phyloP scores from a whole-genome alignment of 37 sponge, comb jelly and placozoan species.

The Beroe ovata region DNA sequence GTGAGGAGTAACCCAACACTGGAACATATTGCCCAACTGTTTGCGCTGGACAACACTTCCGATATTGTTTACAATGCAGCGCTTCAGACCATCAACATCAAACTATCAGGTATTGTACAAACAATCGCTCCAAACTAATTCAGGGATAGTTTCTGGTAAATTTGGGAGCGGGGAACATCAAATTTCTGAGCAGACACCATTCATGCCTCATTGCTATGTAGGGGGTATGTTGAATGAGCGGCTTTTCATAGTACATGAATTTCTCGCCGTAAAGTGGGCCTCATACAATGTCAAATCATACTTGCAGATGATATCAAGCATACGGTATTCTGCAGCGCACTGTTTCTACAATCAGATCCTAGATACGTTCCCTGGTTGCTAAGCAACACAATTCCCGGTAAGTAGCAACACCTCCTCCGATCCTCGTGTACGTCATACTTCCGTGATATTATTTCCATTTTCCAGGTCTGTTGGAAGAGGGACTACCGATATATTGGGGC shows the following conservation, averaged over 20 bases:
- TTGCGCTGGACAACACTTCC: background rate
- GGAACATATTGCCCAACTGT: background rate
- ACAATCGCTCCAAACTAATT: too few species aligned
- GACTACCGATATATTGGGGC: background rate
- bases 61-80: slow-evolving; percentile 10
- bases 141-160: too few species aligned
- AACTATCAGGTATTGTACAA: slow-evolving; percentile 28
- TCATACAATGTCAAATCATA: too few species aligned
- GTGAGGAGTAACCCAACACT: background rate
- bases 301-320: slow-evolving; percentile 30
- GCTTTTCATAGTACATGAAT: too few species aligned
- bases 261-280: too few species aligned
- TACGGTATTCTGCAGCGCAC: background rate
- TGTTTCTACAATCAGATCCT: slow-evolving; percentile 20
- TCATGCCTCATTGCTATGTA: too few species aligned
- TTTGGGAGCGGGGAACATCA: too few species aligned
- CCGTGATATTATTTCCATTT: too few species aligned
- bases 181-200: too few species aligned
- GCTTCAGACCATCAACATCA: background rate
- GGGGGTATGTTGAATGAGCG: too few species aligned
- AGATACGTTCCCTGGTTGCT: slow-evolving; percentile 53
- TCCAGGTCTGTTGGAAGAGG: slow-evolving; percentile 14
- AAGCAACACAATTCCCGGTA: slow-evolving; percentile 8
- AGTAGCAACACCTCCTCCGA: too few species aligned
- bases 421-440: too few species aligned